Evolutionary conservation across 2,113 vertebrate genomes (phyloP).

Genomic region (Austrofundulus limnaeus): DNA sequence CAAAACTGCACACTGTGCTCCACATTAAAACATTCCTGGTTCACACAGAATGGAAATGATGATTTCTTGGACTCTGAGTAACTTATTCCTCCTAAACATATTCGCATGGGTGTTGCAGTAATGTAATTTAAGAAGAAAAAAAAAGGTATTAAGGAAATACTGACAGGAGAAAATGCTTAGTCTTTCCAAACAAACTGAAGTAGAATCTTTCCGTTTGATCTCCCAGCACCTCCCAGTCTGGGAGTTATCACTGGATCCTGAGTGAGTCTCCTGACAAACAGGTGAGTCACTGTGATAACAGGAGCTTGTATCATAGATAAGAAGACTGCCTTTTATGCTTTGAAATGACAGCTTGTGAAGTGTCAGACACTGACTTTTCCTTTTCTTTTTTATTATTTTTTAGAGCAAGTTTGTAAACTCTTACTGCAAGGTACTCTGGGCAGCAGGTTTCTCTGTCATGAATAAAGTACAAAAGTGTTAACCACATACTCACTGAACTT

Average conservation of each 20-base stretch:
- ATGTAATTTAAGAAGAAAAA: too few species aligned
- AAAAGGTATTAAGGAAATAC: neutral
- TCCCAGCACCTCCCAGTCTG: neutral
- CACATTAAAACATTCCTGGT: neutral
- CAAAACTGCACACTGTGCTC: neutral
- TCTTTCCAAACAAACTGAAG: neutral
- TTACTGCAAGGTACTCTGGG: too few species aligned
- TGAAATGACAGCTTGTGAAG: neutral
- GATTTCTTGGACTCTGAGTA: neutral
- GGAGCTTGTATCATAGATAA: conserved; percentile 17
- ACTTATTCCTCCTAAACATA: neutral
- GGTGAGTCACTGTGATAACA: neutral
- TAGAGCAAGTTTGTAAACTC: too few species aligned
- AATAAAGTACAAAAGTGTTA: too few species aligned
- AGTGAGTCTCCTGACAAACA: neutral
- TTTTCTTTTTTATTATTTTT: too few species aligned
- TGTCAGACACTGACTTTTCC: neutral
- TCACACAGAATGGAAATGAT: neutral
- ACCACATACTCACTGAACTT: too few species aligned
- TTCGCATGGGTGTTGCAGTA: neutral
- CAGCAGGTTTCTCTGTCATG: neutral
- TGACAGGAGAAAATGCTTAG: neutral
- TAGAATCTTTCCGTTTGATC: neutral
- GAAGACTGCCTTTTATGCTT: conserved; percentile 24
- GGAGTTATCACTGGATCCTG: neutral